phyloP scores from a whole-genome alignment of 2,113 vertebrate genomes.

The Empidonax alnorum region DNA sequence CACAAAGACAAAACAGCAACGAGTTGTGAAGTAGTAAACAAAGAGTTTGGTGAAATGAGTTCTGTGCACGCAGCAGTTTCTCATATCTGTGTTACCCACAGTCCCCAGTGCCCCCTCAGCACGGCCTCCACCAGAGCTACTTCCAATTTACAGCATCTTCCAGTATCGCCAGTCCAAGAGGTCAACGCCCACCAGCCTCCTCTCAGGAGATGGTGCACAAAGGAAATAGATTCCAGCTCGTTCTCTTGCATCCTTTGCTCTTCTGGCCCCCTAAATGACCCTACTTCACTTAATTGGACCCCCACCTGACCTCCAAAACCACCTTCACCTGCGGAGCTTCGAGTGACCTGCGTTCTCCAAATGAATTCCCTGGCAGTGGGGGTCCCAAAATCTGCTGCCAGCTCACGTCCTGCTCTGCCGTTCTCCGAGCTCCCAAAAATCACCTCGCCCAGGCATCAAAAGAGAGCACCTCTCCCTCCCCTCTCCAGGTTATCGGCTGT shows the following conservation, averaged over 20 bases:
- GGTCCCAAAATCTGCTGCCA: background rate
- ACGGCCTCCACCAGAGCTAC: background rate
- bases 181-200: background rate
- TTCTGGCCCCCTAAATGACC: background rate
- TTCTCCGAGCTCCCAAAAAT: fast-evolving
- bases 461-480: background rate
- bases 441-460: background rate
- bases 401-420: background rate
- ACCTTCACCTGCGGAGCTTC: background rate
- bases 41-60: background rate
- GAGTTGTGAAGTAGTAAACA: background rate
- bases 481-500: background rate
- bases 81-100: fast-evolving
- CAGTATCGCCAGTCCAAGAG: background rate
- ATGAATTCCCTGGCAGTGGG: background rate
- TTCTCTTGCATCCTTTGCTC: background rate
- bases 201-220: fast-evolving
- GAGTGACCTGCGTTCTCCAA: background rate
- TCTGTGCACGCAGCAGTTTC: background rate
- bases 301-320: background rate
- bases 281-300: background rate
- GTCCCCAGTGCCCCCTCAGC: background rate
- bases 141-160: background rate
- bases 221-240: background rate
- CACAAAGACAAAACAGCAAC: background rate